Evolutionary conservation across 2,113 vertebrate species (phyloP), one percentile per base, ranked within the genome.

Genomic region (Steatornis caripensis): DNA sequence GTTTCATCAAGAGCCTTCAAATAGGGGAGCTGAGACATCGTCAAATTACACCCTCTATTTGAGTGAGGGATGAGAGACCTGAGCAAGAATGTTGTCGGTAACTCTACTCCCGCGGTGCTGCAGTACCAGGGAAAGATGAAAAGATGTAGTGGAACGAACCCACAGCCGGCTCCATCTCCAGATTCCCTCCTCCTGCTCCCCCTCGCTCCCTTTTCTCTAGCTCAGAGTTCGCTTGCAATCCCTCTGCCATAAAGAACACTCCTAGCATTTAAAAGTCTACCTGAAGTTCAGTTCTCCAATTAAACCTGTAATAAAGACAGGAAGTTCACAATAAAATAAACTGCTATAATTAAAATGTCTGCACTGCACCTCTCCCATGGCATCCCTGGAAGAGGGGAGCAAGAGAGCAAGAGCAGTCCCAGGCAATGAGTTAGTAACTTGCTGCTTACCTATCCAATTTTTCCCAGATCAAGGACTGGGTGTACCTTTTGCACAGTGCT

Each of bases 31-130:
- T 72, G 84, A 96, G 90, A 92, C 93, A 96, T 89, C 76, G 70
- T 97, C 96, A 97, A 94, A 96, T 97, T 96, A 97, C 96, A 97
- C 84, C 93, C 96, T 93, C 96, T 97, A 96, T 95, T 95, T 90
- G 94, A 96, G 96, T 95, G 87, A 94, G 70, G 62, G 94, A 97
- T 96, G 97, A 97, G 96, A 95, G 96, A 95, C 95, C 91, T 94
- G 95, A 89, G 89, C 70, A 96, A 76, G 95, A 97, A 96, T 96
- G 96, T 91, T 97, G 94, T 84, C 0, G 15, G 92, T 96, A 96
- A 97, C 75, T 89, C 87, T 97, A 96, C 71, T 96, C 93, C 92
- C 0, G 15, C 0, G 1, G 81, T 95, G 66, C 81, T 78, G 88
- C 69, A 89, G 95, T 51, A 94, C 86, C 5, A 0, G 74, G 70